Evolutionary conservation across 2,113 vertebrate genomes (phyloP).

Genomic region (human): DNA sequence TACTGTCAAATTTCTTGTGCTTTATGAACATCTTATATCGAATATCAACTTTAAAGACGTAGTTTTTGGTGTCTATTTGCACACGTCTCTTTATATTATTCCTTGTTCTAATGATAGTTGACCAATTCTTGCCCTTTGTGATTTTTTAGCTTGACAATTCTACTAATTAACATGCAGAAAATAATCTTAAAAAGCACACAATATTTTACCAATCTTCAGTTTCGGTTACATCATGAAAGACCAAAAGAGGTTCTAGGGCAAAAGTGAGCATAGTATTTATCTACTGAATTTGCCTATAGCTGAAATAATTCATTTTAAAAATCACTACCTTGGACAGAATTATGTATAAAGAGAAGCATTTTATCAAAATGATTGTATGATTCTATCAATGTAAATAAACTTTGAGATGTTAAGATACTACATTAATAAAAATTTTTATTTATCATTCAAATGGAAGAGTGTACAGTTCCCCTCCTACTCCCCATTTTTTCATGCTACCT

Average conservation of each 20-base stretch:
- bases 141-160: not conserved
- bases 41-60: not conserved
- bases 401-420: not conserved
- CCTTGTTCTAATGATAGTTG: not conserved
- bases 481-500: not conserved
- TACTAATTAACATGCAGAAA: not conserved
- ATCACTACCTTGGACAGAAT: not conserved
- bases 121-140: not conserved
- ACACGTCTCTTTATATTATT: not conserved
- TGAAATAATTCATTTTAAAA: constrained; percentile 24
- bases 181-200: not conserved
- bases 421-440: not conserved
- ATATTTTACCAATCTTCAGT: not conserved
- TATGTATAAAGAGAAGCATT: not conserved
- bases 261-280: not conserved
- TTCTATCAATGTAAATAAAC: not conserved
- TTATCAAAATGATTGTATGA: not conserved
- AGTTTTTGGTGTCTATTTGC: not conserved
- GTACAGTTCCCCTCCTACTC: not conserved
- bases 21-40: not conserved
- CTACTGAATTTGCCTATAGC: not conserved
- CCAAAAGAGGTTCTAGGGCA: not conserved
- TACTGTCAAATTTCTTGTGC: not conserved
- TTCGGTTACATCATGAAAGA: not conserved
- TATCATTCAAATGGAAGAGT: not conserved